Percentiles rank a stretch among this genome's conserved stretches.
phyloP scores from a whole-genome alignment of 2,888 invertebrate species.

The Anticlea derivata region DNA sequence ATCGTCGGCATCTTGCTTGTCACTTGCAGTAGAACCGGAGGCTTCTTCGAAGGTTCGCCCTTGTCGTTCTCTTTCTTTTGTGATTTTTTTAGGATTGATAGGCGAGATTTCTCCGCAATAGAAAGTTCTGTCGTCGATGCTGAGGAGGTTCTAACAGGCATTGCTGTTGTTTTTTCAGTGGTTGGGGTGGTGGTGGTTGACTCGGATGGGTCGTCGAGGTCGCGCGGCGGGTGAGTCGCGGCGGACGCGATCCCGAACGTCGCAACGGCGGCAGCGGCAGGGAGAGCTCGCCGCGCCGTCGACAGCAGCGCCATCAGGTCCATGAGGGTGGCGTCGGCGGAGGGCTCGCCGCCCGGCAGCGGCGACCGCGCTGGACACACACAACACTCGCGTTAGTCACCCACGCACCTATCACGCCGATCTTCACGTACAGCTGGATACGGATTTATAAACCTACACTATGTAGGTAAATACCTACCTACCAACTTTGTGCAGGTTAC shows the following conservation, averaged over 20 bases:
- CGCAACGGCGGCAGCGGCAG: conserved; percentile 27
- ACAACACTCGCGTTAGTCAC: conserved; percentile 63
- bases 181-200: conserved; percentile 6
- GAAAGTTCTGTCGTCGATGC: conserved; percentile 44
- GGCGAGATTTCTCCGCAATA: conserved; percentile 64
- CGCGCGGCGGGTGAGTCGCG: neutral
- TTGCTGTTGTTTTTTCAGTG: conserved; percentile 5
- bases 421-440: conserved; percentile 21
- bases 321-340: neutral
- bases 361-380: conserved; percentile 57
- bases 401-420: neutral
- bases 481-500: too few species aligned
- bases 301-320: conserved; percentile 13
- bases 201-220: conserved; percentile 6
- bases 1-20: conserved; percentile 58
- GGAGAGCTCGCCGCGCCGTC: conserved; percentile 18
- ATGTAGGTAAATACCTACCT: too few species aligned
- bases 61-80: conserved; percentile 56
- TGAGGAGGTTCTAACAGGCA: conserved; percentile 1
- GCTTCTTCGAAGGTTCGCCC: conserved; percentile 52
- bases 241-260: conserved; percentile 8
- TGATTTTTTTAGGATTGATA: conserved; percentile 69
- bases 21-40: conserved; percentile 67
- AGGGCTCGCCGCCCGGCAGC: neutral
- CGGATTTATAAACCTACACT: too few species aligned